A percentile compares a stretch with the other conserved stretches of the same genome.
Evolutionary conservation across 2,113 vertebrate species (phyloP).

Genomic region (Forbesichthys papilliferus): DNA sequence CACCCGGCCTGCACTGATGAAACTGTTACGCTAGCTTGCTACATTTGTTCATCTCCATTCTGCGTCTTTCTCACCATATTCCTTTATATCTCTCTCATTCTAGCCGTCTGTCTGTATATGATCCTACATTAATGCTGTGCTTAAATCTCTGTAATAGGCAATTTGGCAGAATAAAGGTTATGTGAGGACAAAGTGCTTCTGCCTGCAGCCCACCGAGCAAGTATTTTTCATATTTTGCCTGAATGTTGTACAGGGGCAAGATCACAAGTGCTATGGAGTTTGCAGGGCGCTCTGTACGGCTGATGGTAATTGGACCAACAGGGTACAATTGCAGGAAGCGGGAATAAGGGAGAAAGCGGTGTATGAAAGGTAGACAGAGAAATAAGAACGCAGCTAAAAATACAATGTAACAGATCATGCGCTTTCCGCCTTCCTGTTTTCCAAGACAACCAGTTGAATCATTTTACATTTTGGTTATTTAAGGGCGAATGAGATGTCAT

Average conservation of each 20-base stretch:
- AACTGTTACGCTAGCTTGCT: constrained; percentile 44
- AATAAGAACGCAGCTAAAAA: not conserved
- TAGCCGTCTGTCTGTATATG: not conserved
- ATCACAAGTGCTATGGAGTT: no score
- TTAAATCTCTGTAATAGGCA: not conserved
- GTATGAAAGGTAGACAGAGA: not conserved
- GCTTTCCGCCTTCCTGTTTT: not conserved
- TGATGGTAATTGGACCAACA: no score
- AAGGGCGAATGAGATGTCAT: constrained; percentile 27
- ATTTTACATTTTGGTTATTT: constrained; percentile 34
- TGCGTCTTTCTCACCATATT: constrained; percentile 32
- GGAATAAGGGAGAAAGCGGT: no score
- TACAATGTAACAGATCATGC: not conserved
- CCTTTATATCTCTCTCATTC: not conserved
- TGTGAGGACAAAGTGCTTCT: constrained; percentile 23
- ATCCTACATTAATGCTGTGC: not conserved
- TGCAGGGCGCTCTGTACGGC: no score
- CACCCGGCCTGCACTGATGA: constrained; percentile 57
- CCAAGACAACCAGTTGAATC: constrained; percentile 6
- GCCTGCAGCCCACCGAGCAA: no score
- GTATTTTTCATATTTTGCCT: no score
- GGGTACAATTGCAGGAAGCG: no score
- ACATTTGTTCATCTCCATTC: constrained; percentile 39
- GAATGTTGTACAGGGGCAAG: no score
- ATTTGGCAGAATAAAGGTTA: constrained; percentile 34